Evolutionary conservation across 1,140 invertebrate genomes (phyloP).

Genomic region (Brachionus angularis): DNA sequence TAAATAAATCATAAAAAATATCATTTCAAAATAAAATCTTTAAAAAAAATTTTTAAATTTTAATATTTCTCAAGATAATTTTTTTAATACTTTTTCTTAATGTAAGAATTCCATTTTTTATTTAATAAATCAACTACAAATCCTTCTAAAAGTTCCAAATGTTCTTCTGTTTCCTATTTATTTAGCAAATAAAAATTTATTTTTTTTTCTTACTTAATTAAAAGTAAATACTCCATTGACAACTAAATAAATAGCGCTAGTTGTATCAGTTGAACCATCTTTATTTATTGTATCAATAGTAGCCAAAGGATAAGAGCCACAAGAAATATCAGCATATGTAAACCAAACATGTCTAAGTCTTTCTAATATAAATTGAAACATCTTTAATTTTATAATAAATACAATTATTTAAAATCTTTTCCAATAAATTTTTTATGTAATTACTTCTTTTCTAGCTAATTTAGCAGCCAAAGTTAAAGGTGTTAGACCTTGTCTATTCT

Average conservation of each 20-base stretch:
- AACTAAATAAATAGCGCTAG: constrained; percentile 89
- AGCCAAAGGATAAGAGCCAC: constrained; percentile 87
- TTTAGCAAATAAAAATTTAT: no score
- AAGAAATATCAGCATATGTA: constrained; percentile 80
- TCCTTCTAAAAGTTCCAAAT: constrained; percentile 91
- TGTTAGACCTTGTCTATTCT: constrained; percentile 81
- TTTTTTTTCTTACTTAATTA: no score
- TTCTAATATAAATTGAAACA: constrained; percentile 92
- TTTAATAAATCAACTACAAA: constrained; percentile 85
- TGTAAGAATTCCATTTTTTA: constrained; percentile 80
- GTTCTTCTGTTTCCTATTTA: constrained; percentile 90
- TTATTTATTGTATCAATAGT: constrained; percentile 86
- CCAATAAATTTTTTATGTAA: neutral
- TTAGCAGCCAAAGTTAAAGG: constrained; percentile 88
- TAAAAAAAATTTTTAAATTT: neutral
- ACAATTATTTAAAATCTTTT: neutral
- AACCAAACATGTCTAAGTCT: constrained; percentile 90
- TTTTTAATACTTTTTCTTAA: constrained; percentile 27
- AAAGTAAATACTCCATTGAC: constrained; percentile 94
- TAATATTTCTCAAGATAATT: neutral
- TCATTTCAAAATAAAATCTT: constrained; percentile 42
- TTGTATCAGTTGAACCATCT: constrained; percentile 83
- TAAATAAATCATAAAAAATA: constrained; percentile 28
- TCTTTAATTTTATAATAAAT: constrained; percentile 51
- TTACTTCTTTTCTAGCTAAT: constrained; percentile 75